Evolutionary conservation across 1,140 invertebrate genomes (phyloP).

Genomic region (Muscidifurax raptorellus): DNA sequence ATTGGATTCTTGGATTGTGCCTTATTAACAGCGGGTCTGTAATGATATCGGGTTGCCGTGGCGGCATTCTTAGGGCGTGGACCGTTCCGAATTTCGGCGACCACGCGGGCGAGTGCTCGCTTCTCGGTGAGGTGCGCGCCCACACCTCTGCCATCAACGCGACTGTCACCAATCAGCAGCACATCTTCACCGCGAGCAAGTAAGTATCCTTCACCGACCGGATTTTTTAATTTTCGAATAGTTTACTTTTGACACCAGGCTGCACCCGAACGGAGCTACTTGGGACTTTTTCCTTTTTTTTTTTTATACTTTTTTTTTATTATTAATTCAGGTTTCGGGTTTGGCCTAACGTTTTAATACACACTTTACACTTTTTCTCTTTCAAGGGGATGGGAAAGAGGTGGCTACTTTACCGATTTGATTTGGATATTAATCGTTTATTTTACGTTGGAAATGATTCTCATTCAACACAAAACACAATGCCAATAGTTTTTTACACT

Average conservation of each 20-base stretch:
- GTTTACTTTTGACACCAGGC: slow-evolving; percentile 8
- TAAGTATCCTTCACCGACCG: slow-evolving; percentile 69
- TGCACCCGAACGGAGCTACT: slow-evolving; percentile 13
- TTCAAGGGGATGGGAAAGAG: slow-evolving; percentile 31
- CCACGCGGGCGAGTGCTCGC: slow-evolving; percentile 74
- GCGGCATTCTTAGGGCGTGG: slow-evolving; percentile 81
- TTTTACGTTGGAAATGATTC: background rate
- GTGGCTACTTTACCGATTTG: slow-evolving; percentile 4
- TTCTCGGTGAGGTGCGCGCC: slow-evolving; percentile 84
- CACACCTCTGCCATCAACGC: slow-evolving; percentile 86
- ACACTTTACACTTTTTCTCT: slow-evolving; percentile 26
- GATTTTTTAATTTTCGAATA: slow-evolving; percentile 35
- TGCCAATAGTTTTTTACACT: background rate
- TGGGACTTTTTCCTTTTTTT: background rate
- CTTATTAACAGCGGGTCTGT: slow-evolving; percentile 79
- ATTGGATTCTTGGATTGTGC: slow-evolving; percentile 89
- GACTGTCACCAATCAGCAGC: slow-evolving; percentile 83
- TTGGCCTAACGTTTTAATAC: slow-evolving; percentile 2
- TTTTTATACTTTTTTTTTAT: background rate
- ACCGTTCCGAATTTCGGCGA: slow-evolving; percentile 67
- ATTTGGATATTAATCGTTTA: background rate
- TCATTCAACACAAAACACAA: background rate
- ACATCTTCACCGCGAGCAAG: slow-evolving; percentile 87
- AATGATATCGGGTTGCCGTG: slow-evolving; percentile 86
- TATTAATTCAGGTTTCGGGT: slow-evolving; percentile 28